Base-by-base conservation (phyloP, 2,797 vertebrate genomes). In the Micromesistius poutassou region DNA sequence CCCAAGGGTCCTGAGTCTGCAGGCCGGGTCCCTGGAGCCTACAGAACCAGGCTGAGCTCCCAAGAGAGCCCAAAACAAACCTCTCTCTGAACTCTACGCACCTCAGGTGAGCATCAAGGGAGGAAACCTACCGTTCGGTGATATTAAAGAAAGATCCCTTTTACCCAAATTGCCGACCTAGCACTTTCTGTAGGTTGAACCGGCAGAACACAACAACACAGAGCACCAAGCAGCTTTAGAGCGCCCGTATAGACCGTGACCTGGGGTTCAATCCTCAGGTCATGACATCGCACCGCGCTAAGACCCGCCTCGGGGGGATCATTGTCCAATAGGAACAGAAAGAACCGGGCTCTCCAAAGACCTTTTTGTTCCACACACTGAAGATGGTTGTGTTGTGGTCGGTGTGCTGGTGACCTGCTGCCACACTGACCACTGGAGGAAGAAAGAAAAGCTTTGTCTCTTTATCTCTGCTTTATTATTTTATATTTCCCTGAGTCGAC, bases 161-260 rank as follows among this genome's bases (percentile, higher is more conserved):
- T 50, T 50, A 0, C 46, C 46, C 19, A 46, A 46, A 46, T 10
- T 2, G 42, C 42, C 46, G 0, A 50, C 16, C 4, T 22, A 19
- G 4, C 1, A 14, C 4, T 8, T 42, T 42, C 40, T 42, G 12
- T 14, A 42, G 4, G 40, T 13, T 13, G 13, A 50, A 50, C 16
- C 2, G 2, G 46, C 4, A 19, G 4, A 50, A 12, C 46, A 50
- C 46, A 16, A 50, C 19, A 50, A 22, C 46, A 50, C 3, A 50
- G 19, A 42, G 14, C 9, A 10, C 36, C 36, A 9, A n/a, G n/a
- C n/a, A n/a, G 83, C 74, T 85, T 88, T 79, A 89, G 79, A 88
- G 81, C 82, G 90, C 91, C 86, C 83, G 25, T 80, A 86, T 91
- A 90, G 86, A 91, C 88, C 74, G 31, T 91, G 90, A 91, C 90